phyloP scores from a whole-genome alignment of 1,140 invertebrate genomes.

The Neodiprion lecontei region DNA sequence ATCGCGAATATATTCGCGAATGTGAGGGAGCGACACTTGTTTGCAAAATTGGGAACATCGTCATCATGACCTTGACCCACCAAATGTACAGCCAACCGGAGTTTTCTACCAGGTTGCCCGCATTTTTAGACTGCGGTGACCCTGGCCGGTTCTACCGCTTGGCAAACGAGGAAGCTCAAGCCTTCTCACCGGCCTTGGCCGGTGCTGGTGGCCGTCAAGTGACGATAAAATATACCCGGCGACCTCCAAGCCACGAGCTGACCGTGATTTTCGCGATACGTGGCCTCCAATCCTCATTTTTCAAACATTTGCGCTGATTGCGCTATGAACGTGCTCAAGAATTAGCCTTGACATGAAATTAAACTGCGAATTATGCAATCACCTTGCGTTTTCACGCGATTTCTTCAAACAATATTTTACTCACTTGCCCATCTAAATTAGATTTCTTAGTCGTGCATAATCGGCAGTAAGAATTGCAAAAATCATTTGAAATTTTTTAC shows the following conservation, averaged over 20 bases:
- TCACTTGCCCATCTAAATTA: no score
- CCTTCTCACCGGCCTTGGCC: neutral
- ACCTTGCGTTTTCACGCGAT: no score
- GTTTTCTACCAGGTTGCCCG: neutral
- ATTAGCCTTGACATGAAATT: neutral
- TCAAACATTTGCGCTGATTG: neutral
- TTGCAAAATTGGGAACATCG: neutral
- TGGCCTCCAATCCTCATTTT: neutral
- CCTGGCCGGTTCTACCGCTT: neutral
- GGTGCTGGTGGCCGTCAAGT: conserved; percentile 1
- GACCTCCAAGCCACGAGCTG: neutral
- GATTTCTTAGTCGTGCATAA: no score
- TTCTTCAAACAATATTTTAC: no score
- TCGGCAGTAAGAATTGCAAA: no score
- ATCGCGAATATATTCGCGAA: neutral
- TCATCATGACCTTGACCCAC: neutral
- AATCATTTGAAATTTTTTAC: no score
- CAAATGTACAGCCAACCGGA: neutral
- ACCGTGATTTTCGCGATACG: conserved; percentile 7
- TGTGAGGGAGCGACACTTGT: neutral
- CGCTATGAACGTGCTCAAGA: neutral
- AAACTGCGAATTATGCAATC: no score
- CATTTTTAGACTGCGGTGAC: conserved; percentile 1
- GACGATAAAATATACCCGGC: neutral
- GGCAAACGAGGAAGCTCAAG: neutral